phyloP scores from a whole-genome alignment of 2,888 invertebrate species.

The Monoplex corrugatus region DNA sequence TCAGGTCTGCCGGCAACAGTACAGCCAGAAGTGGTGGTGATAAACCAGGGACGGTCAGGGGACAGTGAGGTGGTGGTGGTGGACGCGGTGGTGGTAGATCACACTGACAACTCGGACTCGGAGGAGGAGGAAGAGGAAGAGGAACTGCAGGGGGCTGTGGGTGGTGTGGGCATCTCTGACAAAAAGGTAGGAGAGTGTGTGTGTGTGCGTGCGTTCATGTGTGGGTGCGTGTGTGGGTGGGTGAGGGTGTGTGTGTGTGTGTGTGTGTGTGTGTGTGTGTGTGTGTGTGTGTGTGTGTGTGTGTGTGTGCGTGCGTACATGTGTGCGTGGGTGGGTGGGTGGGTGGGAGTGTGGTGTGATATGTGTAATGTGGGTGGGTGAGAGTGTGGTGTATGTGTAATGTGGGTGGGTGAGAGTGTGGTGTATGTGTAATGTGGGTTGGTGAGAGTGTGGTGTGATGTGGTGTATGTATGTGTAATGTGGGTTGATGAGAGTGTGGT shows the following conservation, averaged over 20 bases:
- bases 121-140: background rate
- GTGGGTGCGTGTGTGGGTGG: background rate
- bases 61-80: no score
- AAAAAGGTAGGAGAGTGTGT: background rate
- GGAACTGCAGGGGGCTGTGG: slow-evolving; percentile 49
- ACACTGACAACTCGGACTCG: background rate
- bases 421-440: no score
- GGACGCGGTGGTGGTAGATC: background rate
- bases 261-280: background rate
- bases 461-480: no score
- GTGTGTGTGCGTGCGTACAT: background rate
- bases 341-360: no score
- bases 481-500: no score
- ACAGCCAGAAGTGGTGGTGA: slow-evolving; percentile 19
- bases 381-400: no score
- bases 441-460: no score
- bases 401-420: no score
- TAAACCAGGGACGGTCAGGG: background rate
- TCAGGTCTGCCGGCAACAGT: background rate
- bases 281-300: background rate
- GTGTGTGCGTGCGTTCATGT: background rate
- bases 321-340: background rate
- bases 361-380: no score
- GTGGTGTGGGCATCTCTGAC: slow-evolving; percentile 49
- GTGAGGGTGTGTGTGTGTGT: background rate